Percentiles rank a stretch among this genome's conserved stretches.
phyloP scores from a whole-genome alignment of 1,140 invertebrate species.

The Macrobrachium nipponense region DNA sequence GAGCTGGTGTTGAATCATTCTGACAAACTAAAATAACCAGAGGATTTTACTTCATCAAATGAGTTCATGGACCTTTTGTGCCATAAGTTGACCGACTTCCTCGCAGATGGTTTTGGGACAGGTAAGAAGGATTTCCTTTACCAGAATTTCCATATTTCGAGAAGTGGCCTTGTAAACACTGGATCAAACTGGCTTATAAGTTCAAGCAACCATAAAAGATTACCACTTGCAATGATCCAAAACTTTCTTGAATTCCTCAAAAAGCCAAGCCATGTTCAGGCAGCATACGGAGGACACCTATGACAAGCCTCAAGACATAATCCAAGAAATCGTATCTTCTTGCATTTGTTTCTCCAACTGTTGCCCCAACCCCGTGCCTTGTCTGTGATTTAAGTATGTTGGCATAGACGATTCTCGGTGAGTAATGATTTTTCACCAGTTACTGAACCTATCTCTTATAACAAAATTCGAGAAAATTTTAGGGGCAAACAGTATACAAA shows the following conservation, averaged over 20 bases:
- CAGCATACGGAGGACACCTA: background rate
- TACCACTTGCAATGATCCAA: conserved; percentile 63
- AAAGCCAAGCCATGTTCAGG: conserved; percentile 50
- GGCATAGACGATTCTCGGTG: conserved; percentile 22
- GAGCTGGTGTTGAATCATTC: conserved; percentile 27
- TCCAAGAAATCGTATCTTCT: background rate
- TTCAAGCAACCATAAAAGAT: conserved; percentile 62
- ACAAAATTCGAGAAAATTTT: conserved; percentile 46
- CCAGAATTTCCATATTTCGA: conserved; percentile 54
- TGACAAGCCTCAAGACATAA: background rate
- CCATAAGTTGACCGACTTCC: conserved; percentile 26
- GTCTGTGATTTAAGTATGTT: conserved; percentile 43
- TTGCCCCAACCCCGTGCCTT: conserved; percentile 7
- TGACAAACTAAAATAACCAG: conserved; percentile 29
- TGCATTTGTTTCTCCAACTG: background rate
- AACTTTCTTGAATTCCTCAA: conserved; percentile 61
- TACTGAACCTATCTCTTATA: conserved; percentile 50
- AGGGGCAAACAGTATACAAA: conserved; percentile 62
- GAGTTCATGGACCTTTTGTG: conserved; percentile 31
- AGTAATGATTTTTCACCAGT: conserved; percentile 43
- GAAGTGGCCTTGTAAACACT: conserved; percentile 62
- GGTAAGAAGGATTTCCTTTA: background rate
- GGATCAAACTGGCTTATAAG: conserved; percentile 60
- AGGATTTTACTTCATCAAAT: conserved; percentile 17
- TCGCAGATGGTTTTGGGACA: conserved; percentile 37